Conservation (phyloP, 2,113 vertebrate species). For the Desmodus rotundus region DNA sequence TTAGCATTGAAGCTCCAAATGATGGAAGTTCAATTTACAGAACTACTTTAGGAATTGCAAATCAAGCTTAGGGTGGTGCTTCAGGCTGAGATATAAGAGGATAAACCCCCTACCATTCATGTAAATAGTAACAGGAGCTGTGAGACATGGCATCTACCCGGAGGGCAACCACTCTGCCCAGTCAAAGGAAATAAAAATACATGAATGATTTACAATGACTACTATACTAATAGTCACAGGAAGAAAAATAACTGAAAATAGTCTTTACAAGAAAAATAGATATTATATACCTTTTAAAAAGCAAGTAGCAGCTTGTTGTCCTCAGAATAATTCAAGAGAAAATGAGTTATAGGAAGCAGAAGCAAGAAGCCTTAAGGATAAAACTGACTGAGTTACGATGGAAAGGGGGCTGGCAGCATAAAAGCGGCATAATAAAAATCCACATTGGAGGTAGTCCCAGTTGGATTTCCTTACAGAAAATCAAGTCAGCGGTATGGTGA, state of each 20-base stretch:
- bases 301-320: slow-evolving; percentile 61
- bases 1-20: slow-evolving; percentile 42
- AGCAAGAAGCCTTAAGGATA: slow-evolving; percentile 44
- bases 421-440: slow-evolving; percentile 57
- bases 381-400: slow-evolving; percentile 41
- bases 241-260: slow-evolving; percentile 46
- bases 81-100: slow-evolving; percentile 45
- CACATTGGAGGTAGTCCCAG: slow-evolving; percentile 42
- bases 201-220: neutral
- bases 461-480: slow-evolving; percentile 55
- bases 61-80: slow-evolving; percentile 49
- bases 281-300: neutral
- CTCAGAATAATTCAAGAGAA: slow-evolving; percentile 62
- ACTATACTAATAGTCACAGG: slow-evolving; percentile 26
- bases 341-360: slow-evolving; percentile 58
- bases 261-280: slow-evolving; percentile 42
- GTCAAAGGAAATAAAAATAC: slow-evolving; percentile 56
- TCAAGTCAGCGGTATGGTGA: neutral
- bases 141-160: neutral
- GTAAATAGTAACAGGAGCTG: slow-evolving; percentile 33
- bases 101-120: slow-evolving; percentile 51
- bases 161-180: slow-evolving; percentile 29
- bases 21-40: slow-evolving; percentile 55
- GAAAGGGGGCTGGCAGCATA: slow-evolving; percentile 4
- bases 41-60: slow-evolving; percentile 60